Evolutionary conservation across 2,113 vertebrate species (phyloP).

Genomic region (Grus americana): DNA sequence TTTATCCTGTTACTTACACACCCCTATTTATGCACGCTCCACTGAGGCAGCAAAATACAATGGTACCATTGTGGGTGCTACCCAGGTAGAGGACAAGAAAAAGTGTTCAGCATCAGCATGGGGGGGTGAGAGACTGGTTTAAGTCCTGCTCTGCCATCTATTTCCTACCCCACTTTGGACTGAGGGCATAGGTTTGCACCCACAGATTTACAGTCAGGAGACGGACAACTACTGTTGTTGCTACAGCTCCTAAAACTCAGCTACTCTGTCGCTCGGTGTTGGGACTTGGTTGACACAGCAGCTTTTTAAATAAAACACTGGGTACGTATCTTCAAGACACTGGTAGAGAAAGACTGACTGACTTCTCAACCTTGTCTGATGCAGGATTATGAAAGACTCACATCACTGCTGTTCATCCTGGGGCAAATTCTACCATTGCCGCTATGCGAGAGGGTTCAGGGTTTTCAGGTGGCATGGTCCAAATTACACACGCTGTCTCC

Average conservation of each 20-base stretch:
- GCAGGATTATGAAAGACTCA: background rate
- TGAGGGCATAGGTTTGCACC: fast-evolving
- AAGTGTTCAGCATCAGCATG: fast-evolving
- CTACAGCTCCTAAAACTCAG: background rate
- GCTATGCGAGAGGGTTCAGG: background rate
- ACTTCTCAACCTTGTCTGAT: background rate
- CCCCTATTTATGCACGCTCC: fast-evolving
- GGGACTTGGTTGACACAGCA: background rate
- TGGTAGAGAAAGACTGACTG: background rate
- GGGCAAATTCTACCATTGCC: fast-evolving
- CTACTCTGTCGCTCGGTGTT: background rate
- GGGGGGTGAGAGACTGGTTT: background rate
- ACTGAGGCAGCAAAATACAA: background rate
- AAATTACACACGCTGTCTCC: fast-evolving
- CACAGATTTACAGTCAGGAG: background rate
- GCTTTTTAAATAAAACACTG: background rate
- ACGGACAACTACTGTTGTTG: background rate
- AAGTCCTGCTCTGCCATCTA: background rate
- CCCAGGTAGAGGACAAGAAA: background rate
- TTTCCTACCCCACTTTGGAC: background rate
- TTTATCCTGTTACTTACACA: background rate
- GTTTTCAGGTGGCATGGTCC: background rate
- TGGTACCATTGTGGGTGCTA: background rate
- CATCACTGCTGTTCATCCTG: fast-evolving
- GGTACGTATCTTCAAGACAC: background rate